Conservation (phyloP, 1,140 invertebrate genomes). For the Ceratosolen solmsi region DNA sequence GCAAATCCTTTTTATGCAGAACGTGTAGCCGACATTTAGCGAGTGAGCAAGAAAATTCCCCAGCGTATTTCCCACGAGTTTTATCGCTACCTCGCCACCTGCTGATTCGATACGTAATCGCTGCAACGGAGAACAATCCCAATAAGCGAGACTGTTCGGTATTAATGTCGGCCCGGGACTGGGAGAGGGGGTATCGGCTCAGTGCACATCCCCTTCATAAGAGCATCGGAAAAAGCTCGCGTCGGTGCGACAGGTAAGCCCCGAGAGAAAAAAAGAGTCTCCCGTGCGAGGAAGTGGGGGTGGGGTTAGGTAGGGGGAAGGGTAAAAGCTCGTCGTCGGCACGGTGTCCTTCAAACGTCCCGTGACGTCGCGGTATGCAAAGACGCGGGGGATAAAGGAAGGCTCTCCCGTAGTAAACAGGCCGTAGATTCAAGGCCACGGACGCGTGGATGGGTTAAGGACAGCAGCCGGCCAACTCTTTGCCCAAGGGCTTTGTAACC, state of each 20-base stretch:
- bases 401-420: constrained; percentile 41
- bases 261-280: neutral
- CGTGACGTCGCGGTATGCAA: neutral
- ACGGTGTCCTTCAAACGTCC: neutral
- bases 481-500: constrained; percentile 65
- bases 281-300: too few relatives aligned
- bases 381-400: neutral
- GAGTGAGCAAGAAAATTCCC: neutral
- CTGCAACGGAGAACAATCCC: neutral
- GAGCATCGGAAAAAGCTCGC: neutral
- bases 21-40: too few relatives aligned
- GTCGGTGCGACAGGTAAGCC: neutral
- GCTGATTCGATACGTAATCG: neutral
- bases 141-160: too few relatives aligned
- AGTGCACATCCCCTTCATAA: neutral
- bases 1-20: neutral
- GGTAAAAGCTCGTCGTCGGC: neutral
- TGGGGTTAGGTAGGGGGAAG: too few relatives aligned
- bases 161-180: neutral
- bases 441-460: neutral
- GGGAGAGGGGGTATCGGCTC: neutral
- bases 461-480: constrained; percentile 61
- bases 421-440: neutral
- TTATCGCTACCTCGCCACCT: neutral
- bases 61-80: neutral